These are phyloP conservation scores for Macaca mulatta DNA, from an alignment of 2,113 vertebrate species.

Conservation along the genomic window DNA sequence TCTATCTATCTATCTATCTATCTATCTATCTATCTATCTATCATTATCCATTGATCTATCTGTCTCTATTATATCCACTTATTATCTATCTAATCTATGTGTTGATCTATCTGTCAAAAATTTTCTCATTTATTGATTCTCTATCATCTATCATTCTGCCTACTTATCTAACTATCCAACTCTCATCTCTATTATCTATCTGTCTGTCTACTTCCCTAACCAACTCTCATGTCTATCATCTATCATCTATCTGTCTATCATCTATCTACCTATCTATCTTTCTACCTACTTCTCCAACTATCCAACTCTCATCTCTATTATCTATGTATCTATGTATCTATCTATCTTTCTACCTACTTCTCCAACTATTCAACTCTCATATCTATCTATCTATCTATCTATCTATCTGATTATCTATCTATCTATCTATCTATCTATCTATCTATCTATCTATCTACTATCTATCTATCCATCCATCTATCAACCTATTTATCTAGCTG, in stretches of 20 bases:
- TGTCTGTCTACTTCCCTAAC: too few relatives aligned
- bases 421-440: fast-evolving
- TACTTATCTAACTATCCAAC: too few relatives aligned
- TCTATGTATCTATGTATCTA: fast-evolving
- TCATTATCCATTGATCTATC: background rate
- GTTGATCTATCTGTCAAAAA: too few relatives aligned
- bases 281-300: background rate
- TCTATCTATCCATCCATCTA: fast-evolving
- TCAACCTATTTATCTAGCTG: fast-evolving
- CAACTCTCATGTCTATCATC: too few relatives aligned
- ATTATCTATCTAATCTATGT: too few relatives aligned
- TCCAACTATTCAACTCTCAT: too few relatives aligned
- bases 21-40: too few relatives aligned
- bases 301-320: background rate
- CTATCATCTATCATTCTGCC: too few relatives aligned
- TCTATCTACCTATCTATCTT: background rate
- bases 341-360: background rate
- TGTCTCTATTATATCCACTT: too few relatives aligned
- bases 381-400: fast-evolving
- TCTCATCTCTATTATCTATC: too few relatives aligned
- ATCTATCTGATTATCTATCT: fast-evolving
- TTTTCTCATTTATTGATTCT: too few relatives aligned
- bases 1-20: background rate
- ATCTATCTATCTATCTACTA: fast-evolving
- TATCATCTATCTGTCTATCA: background rate